phyloP scores from a whole-genome alignment of 1,140 invertebrate species.

The Ganaspis sp. region DNA sequence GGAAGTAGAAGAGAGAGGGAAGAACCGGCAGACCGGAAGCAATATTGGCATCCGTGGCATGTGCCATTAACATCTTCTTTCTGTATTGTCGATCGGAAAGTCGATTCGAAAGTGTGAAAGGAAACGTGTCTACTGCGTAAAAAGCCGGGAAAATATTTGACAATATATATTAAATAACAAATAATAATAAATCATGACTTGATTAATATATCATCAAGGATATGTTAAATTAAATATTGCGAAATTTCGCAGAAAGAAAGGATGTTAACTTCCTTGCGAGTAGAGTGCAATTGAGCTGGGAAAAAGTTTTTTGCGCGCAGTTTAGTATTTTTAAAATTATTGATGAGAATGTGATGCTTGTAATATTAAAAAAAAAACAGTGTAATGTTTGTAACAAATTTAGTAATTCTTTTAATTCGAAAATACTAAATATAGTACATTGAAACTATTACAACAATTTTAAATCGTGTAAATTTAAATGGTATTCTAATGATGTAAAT shows the following conservation, averaged over 20 bases:
- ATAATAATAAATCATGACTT: neutral
- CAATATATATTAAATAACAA: neutral
- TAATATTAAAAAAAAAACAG: no score
- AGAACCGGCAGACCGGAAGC: slow-evolving; percentile 67
- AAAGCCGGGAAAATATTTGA: neutral
- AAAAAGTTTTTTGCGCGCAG: no score
- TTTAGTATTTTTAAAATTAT: slow-evolving; percentile 18
- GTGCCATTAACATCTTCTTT: slow-evolving; percentile 53
- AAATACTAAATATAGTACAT: no score
- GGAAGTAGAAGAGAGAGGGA: slow-evolving; percentile 52
- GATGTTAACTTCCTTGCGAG: neutral
- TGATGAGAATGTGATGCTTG: no score
- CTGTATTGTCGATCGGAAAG: slow-evolving; percentile 41
- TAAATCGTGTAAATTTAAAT: no score
- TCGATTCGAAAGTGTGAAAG: slow-evolving; percentile 40
- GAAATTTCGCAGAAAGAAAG: no score
- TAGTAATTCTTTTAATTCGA: no score
- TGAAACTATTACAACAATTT: no score
- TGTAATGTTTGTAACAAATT: no score
- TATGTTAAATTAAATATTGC: no score
- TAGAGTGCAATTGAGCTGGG: slow-evolving; percentile 1
- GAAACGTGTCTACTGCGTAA: neutral
- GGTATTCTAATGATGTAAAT: no score
- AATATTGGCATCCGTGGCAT: slow-evolving; percentile 67
- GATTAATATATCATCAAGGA: neutral